phyloP scores from a whole-genome alignment of 2,797 vertebrate species.

The Gadopsis marmoratus region DNA sequence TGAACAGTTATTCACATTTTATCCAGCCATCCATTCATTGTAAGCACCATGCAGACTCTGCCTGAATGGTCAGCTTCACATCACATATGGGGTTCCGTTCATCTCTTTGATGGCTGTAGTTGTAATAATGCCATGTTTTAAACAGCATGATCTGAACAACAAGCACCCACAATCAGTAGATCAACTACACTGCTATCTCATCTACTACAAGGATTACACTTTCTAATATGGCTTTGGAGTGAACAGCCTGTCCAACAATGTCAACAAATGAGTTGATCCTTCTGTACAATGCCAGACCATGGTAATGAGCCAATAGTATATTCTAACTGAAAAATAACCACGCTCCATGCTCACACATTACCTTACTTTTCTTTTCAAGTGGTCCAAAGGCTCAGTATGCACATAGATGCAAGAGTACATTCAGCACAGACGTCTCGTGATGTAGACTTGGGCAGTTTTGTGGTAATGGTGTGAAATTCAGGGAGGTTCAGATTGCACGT shows the following conservation, averaged over 20 bases:
- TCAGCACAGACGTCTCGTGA: no score
- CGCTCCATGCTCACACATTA: neutral
- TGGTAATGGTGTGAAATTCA: neutral
- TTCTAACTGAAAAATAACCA: neutral
- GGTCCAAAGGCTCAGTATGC: neutral
- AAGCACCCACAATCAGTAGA: neutral
- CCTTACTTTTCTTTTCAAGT: neutral
- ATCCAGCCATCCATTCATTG: neutral
- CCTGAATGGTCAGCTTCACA: constrained; percentile 13
- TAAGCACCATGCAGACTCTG: constrained; percentile 8
- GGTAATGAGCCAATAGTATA: neutral
- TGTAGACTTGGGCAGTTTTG: neutral
- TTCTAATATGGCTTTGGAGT: neutral
- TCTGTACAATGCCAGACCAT: neutral
- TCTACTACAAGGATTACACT: neutral
- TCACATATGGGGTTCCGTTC: neutral
- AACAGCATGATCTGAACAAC: neutral
- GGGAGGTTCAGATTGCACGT: neutral
- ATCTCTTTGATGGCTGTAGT: neutral
- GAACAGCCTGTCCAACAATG: neutral
- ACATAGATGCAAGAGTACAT: no score
- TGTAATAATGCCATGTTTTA: neutral
- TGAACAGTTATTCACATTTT: constrained; percentile 4
- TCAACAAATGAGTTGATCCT: neutral
- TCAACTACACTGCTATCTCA: neutral